Conservation (phyloP, 2,888 invertebrate species). For the Pristionchus arcanus region DNA sequence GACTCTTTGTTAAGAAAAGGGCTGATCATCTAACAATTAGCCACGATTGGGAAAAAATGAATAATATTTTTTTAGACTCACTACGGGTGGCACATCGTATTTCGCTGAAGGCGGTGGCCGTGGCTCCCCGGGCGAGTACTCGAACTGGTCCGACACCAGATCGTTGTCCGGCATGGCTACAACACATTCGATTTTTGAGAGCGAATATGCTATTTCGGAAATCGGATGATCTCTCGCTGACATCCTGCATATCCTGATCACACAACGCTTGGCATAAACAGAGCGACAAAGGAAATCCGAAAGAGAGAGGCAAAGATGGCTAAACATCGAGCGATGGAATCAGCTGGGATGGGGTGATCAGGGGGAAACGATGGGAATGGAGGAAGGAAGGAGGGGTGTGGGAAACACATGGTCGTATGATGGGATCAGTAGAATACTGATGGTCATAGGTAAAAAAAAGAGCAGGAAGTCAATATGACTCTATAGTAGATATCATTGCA, state of each 20-base stretch:
- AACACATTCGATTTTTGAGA: background rate
- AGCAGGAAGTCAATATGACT: background rate
- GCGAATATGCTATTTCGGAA: background rate
- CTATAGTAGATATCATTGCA: background rate
- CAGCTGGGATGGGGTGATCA: background rate
- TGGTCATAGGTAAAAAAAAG: no score
- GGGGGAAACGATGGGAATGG: slow-evolving; percentile 23
- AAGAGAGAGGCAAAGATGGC: background rate
- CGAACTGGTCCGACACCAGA: slow-evolving; percentile 43
- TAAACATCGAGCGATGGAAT: background rate
- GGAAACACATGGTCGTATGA: background rate
- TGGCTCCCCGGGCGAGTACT: slow-evolving; percentile 9
- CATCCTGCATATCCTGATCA: background rate
- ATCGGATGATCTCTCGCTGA: background rate
- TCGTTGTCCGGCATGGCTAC: slow-evolving; percentile 26
- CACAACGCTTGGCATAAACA: background rate
- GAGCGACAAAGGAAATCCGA: background rate
- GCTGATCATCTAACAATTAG: no score
- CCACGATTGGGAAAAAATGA: no score
- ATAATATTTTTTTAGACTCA: no score
- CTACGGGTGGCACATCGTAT: background rate
- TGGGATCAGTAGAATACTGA: background rate
- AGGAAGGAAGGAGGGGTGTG: background rate
- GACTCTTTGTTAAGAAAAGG: no score
- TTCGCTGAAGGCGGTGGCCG: background rate